Evolutionary conservation across 2,888 invertebrate species (phyloP).

Genomic region (Maniola hyperantus): DNA sequence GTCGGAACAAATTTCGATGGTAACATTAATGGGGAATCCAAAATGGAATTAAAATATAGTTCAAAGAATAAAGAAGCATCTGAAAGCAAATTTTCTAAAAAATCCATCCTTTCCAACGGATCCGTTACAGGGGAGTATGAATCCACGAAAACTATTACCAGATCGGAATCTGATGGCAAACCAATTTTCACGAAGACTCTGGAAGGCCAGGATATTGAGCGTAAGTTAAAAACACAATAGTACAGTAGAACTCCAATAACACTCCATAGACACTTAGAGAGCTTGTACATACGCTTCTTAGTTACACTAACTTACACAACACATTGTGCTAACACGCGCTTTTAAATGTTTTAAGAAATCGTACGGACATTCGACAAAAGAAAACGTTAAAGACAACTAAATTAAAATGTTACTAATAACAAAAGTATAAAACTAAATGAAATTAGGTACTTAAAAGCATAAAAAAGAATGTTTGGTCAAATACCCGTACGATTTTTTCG

Average conservation of each 20-base stretch:
- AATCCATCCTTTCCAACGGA: conserved; percentile 60
- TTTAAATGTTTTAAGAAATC: conserved; percentile 57
- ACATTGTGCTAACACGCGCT: conserved; percentile 68
- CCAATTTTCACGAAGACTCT: conserved; percentile 89
- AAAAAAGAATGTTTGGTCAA: not conserved
- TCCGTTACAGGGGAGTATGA: conserved; percentile 57
- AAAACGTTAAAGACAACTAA: no score
- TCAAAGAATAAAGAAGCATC: conserved; percentile 55
- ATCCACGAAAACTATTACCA: conserved; percentile 52
- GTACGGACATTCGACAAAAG: conserved; percentile 47
- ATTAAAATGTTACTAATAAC: not conserved
- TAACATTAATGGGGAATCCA: conserved; percentile 46
- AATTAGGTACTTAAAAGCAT: not conserved
- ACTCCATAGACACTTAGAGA: conserved; percentile 59
- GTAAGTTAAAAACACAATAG: conserved; percentile 81
- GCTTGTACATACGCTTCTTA: conserved; percentile 80
- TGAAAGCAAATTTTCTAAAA: conserved; percentile 64
- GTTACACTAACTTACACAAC: conserved; percentile 70
- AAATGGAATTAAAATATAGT: conserved; percentile 42
- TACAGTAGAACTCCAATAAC: conserved; percentile 36
- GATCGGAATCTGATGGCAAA: conserved; percentile 79
- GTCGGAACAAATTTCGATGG: conserved; percentile 60
- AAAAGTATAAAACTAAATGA: not conserved
- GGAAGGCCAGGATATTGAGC: conserved; percentile 89
- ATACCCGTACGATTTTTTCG: conserved; percentile 61